These are phyloP conservation scores for Pipistrellus nathusii DNA, from an alignment of 2,797 vertebrate genomes.

Conservation along the genomic window DNA sequence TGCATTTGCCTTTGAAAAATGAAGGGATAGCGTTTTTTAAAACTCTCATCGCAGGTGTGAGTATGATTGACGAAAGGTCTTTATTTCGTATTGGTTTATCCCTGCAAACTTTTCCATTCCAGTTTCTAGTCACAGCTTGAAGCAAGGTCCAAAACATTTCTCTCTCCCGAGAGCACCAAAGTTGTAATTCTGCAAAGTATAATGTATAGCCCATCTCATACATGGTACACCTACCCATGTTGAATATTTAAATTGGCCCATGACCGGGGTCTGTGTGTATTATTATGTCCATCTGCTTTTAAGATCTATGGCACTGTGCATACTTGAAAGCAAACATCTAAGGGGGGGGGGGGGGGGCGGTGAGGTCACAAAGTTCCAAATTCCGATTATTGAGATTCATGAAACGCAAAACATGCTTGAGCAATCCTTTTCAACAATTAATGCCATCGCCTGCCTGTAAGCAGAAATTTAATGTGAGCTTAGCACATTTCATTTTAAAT, in stretches of 20 bases:
- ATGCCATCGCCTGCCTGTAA: not conserved
- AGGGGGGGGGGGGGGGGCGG: not conserved
- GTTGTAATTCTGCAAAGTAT: not conserved
- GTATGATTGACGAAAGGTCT: not conserved
- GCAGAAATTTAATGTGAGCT: not conserved
- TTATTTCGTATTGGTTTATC: constrained; percentile 4
- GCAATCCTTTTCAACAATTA: constrained; percentile 1
- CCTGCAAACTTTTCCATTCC: not conserved
- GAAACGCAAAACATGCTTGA: not conserved
- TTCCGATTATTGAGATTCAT: constrained; percentile 5
- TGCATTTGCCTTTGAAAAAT: constrained; percentile 38
- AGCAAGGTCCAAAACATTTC: not conserved
- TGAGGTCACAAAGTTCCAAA: not conserved
- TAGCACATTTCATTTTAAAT: constrained; percentile 1
- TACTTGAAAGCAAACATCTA: constrained; percentile 8
- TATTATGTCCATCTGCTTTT: not conserved
- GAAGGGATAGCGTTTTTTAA: not conserved
- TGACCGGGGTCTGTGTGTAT: not conserved
- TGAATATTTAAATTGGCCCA: not conserved
- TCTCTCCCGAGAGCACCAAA: not conserved
- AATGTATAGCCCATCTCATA: not conserved
- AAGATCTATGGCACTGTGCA: not conserved
- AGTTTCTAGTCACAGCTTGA: not conserved
- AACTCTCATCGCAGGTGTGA: not conserved
- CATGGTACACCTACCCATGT: not conserved